Base-by-base conservation (phyloP, 2,797 vertebrate species). In the Lepus townsendii region DNA sequence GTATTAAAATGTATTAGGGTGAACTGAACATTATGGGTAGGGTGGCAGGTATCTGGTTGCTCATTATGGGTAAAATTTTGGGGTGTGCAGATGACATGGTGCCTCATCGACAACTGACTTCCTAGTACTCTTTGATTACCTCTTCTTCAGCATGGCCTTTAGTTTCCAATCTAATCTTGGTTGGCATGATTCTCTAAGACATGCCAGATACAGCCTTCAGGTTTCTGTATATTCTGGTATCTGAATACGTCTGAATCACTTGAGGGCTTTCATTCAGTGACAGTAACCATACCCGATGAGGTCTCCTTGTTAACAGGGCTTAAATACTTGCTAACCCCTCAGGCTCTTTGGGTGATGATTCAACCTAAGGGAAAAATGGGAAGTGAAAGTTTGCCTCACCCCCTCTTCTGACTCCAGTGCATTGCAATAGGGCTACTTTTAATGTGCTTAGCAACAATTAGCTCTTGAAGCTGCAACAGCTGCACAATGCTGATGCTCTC, bases 401-500 rank as follows among this genome's bases (percentile, higher is more conserved):
- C 73, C 54, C 62, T 83, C 77, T 97, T 86, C 77, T 97, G 97
- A 98, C 97, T 97, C 89, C 97, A 97, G 95, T 93, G 93, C 94
- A 95, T 14, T 98, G 94, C 97, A 98, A 95, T 95, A 97, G 98
- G 98, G 96, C 97, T 98, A 98, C 97, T 98, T 97, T 97, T 98
- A 98, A 98, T 98, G 94, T 91, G 97, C 98, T 98, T 98, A 98
- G 98, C 95, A 98, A 97, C 98, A 98, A 98, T 98, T 98, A 98
- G 97, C 98, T 98, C 98, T 98, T 97, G 97, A 98, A 98, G 98
- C 97, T 96, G 97, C 98, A 98, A 98, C 98, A 98, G 98, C 98
- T 98, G 98, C 98, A 98, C 97, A 97, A 96, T 97, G 97, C 98
- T 98, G 98, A 98, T 97, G 97, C 97, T 98, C 97, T 98, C 98